phyloP scores from a whole-genome alignment of 2,113 vertebrate species.

The Tupaia tana region DNA sequence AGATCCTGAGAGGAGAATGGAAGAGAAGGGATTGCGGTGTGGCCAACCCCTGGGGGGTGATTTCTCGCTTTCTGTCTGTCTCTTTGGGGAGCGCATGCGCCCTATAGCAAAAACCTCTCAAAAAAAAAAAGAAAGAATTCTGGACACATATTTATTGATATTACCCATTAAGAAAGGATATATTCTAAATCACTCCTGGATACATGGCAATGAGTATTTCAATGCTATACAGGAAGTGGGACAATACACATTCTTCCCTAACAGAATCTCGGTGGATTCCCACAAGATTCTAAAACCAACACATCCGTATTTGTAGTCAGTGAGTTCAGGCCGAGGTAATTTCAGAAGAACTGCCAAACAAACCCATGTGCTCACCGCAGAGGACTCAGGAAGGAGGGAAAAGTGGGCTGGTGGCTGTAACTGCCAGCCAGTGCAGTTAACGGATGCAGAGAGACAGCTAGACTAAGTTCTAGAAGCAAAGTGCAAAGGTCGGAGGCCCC shows the following conservation, averaged over 20 bases:
- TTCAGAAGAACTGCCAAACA: neutral
- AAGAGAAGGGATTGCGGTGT: no score
- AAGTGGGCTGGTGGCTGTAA: accelerated
- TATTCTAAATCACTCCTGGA: neutral
- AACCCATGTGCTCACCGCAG: accelerated
- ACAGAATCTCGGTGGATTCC: neutral
- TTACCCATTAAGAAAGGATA: neutral
- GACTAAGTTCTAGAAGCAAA: neutral
- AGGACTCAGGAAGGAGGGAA: neutral
- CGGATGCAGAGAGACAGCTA: accelerated
- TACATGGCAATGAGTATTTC: neutral
- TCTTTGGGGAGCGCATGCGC: no score
- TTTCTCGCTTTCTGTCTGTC: no score
- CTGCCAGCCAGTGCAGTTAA: accelerated
- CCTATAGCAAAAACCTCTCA: no score
- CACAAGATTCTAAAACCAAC: neutral
- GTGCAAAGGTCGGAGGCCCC: accelerated
- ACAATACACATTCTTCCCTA: neutral
- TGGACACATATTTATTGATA: accelerated
- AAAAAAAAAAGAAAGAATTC: no score
- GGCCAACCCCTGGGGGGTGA: no score
- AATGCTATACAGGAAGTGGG: neutral
- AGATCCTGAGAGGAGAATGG: no score
- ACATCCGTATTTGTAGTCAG: neutral
- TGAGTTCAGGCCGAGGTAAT: neutral